Percentiles rank a stretch among this genome's conserved stretches.
phyloP scores from a whole-genome alignment of 2,888 invertebrate genomes.

The Amphipyra berbera region DNA sequence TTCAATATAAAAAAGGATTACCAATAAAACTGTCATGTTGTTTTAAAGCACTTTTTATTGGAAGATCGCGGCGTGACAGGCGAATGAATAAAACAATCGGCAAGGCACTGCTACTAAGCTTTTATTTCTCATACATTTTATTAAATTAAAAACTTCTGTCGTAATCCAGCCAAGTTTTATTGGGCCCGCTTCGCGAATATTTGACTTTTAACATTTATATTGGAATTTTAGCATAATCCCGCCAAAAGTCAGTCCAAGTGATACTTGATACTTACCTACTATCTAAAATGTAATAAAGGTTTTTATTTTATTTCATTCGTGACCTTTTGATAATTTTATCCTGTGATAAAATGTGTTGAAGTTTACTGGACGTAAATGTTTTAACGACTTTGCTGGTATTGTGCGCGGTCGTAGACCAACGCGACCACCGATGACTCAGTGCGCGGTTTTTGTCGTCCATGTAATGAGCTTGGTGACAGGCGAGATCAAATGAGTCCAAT shows the following conservation, averaged over 20 bases:
- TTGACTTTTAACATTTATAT: constrained; percentile 78
- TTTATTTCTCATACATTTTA: constrained; percentile 66
- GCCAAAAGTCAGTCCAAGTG: constrained; percentile 53
- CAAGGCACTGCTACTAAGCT: constrained; percentile 44
- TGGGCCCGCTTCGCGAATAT: constrained; percentile 65
- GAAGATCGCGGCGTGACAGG: constrained; percentile 41
- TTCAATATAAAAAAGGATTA: constrained; percentile 36
- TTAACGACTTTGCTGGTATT: constrained; percentile 39
- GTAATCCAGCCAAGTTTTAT: constrained; percentile 74
- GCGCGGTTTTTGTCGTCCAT: constrained; percentile 16
- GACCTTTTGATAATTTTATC: constrained; percentile 44
- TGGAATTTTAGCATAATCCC: constrained; percentile 78
- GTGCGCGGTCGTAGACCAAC: too few species aligned
- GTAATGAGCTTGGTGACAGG: constrained; percentile 29
- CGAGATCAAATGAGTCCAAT: constrained; percentile 5
- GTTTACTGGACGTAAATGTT: constrained; percentile 40
- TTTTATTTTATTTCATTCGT: constrained; percentile 37
- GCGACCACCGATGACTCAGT: too few species aligned
- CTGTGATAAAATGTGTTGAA: constrained; percentile 38
- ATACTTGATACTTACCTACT: constrained; percentile 36
- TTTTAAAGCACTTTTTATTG: constrained; percentile 46
- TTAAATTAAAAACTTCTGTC: constrained; percentile 74
- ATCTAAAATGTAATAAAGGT: constrained; percentile 29
- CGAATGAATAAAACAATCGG: constrained; percentile 62
- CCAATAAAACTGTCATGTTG: constrained; percentile 51